Evolutionary conservation across 2,888 invertebrate genomes (phyloP).

Genomic region (Cantharis rustica): DNA sequence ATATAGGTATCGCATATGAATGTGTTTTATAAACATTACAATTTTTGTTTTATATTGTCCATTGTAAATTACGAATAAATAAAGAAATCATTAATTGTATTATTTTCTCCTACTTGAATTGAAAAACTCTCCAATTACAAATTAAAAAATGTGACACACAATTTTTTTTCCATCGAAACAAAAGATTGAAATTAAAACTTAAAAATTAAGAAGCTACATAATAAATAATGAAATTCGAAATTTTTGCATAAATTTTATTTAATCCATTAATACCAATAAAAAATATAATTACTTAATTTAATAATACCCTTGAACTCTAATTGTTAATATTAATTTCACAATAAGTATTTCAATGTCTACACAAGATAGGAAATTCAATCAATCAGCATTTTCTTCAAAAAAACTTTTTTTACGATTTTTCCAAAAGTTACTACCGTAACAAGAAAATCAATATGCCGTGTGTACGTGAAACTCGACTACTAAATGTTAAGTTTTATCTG

Average conservation of each 20-base stretch:
- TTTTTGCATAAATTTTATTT: no score
- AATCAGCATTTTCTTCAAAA: not conserved
- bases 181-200: no score
- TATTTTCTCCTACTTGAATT: not conserved
- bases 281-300: no score
- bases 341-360: no score
- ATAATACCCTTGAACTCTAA: no score
- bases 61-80: conserved; percentile 53
- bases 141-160: not conserved
- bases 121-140: not conserved
- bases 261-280: no score
- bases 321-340: no score
- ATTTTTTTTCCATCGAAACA: not conserved
- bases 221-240: no score
- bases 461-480: not conserved
- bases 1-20: conserved; percentile 53
- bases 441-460: not conserved
- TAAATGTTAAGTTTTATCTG: not conserved
- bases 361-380: no score
- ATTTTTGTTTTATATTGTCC: conserved; percentile 60
- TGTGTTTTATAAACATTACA: conserved; percentile 57
- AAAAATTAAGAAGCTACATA: no score
- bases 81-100: conserved; percentile 43
- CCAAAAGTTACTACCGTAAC: not conserved
- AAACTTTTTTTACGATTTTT: not conserved